A percentile compares a stretch with the other conserved stretches of the same genome.
These are phyloP conservation scores for Cylas formicarius DNA, from an alignment of 1,140 invertebrate genomes.

Conservation along the genomic window DNA sequence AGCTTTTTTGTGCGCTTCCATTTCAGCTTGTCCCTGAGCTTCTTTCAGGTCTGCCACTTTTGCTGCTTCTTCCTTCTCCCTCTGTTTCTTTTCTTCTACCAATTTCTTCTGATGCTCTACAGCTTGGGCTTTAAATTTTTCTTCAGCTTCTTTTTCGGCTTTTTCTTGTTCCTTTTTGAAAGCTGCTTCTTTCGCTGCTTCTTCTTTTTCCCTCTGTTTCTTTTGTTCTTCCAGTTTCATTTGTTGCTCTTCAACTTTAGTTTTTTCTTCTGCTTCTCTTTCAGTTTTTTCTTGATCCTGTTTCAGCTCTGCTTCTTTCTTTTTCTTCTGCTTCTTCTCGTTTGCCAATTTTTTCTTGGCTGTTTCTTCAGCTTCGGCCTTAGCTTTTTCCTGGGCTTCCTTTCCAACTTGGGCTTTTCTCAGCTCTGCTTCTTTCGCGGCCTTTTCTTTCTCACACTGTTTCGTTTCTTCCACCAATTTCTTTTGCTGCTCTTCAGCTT, in stretches of 20 bases:
- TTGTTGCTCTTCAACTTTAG: constrained; percentile 28
- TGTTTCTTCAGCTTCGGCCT: constrained; percentile 21
- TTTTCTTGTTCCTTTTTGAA: constrained; percentile 16
- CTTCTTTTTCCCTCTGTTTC: constrained; percentile 22
- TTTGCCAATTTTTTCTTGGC: constrained; percentile 22
- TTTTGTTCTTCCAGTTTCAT: constrained; percentile 23
- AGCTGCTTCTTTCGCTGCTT: constrained; percentile 19
- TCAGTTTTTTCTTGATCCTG: constrained; percentile 20
- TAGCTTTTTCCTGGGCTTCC: constrained; percentile 23
- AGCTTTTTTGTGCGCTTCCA: constrained; percentile 6
- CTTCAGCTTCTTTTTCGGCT: constrained; percentile 20
- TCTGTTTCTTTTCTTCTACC: too few species aligned
- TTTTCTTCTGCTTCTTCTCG: constrained; percentile 41
- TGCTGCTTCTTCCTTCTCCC: neutral
- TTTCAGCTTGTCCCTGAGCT: neutral
- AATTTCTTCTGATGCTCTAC: neutral
- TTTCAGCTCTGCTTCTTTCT: constrained; percentile 16
- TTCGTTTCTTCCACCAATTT: constrained; percentile 19
- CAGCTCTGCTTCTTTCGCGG: constrained; percentile 16
- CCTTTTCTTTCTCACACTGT: constrained; percentile 23
- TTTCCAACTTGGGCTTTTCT: constrained; percentile 19
- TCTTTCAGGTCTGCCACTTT: neutral
- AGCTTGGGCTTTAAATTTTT: neutral
- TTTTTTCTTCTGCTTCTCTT: constrained; percentile 21
- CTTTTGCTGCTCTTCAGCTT: constrained; percentile 23